Evolutionary conservation across 2,113 vertebrate species (phyloP).

Genomic region (Plotosus lineatus): DNA sequence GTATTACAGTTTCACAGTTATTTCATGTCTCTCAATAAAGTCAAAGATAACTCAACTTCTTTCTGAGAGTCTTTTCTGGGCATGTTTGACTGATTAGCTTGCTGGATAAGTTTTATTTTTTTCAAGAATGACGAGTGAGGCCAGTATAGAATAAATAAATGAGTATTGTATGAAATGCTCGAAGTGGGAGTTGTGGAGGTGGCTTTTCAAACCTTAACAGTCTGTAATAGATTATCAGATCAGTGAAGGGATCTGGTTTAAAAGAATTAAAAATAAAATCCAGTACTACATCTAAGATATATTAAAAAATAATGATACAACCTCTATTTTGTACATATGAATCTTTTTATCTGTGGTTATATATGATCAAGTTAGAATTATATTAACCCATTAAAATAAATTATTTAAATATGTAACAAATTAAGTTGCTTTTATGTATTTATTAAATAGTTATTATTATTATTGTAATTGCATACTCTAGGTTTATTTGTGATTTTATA

Average conservation of each 20-base stretch:
- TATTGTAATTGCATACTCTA: too few species aligned
- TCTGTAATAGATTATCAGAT: not conserved
- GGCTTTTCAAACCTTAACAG: not conserved
- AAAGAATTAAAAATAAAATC: constrained; percentile 49
- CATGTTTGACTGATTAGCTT: too few species aligned
- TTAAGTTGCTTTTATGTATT: constrained; percentile 21
- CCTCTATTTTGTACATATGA: not conserved
- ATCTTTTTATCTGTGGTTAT: not conserved
- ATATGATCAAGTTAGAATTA: not conserved
- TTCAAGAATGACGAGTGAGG: too few species aligned
- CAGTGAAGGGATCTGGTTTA: not conserved
- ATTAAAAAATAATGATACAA: not conserved
- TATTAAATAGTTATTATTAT: too few species aligned
- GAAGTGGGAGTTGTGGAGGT: not conserved
- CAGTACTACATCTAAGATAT: constrained; percentile 54
- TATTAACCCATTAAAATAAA: not conserved
- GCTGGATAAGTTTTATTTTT: too few species aligned
- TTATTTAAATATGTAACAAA: not conserved
- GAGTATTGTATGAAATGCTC: not conserved
- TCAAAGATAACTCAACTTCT: too few species aligned
- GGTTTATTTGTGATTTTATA: too few species aligned
- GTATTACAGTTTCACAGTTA: too few species aligned
- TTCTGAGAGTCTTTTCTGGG: too few species aligned
- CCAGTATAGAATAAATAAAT: too few species aligned
- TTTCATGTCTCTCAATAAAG: too few species aligned